A percentile compares a stretch with the other conserved stretches of the same genome.
Conservation (phyloP, 2,113 vertebrate species). For the Cichladusa arquata region DNA sequence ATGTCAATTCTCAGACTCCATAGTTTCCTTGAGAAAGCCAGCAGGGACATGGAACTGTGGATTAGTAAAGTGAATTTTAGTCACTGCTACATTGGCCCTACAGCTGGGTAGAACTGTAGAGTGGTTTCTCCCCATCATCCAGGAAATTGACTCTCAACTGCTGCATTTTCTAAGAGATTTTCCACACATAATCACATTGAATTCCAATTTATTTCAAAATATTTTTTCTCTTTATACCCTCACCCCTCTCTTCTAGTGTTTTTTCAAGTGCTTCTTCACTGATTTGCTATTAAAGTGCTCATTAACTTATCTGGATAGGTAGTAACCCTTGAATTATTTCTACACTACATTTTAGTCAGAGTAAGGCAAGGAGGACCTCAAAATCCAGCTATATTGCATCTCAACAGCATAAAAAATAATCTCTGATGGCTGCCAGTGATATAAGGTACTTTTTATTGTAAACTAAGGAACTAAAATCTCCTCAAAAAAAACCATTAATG, state of each 20-base stretch:
- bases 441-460: background rate
- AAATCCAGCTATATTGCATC: background rate
- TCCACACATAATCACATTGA: background rate
- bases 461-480: background rate
- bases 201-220: background rate
- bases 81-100: rapidly evolving
- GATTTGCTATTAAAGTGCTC: background rate
- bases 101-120: background rate
- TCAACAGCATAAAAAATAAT: background rate
- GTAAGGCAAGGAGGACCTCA: background rate
- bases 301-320: background rate
- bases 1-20: background rate
- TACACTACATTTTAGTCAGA: background rate
- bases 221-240: background rate
- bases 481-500: background rate
- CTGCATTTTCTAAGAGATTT: background rate
- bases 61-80: background rate
- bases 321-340: background rate
- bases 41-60: background rate
- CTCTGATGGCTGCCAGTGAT: background rate
- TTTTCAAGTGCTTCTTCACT: background rate
- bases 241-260: rapidly evolving
- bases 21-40: background rate
- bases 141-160: background rate
- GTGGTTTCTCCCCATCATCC: background rate